Base-by-base conservation (phyloP, 2,888 invertebrate species). In the Apodemia mormo region DNA sequence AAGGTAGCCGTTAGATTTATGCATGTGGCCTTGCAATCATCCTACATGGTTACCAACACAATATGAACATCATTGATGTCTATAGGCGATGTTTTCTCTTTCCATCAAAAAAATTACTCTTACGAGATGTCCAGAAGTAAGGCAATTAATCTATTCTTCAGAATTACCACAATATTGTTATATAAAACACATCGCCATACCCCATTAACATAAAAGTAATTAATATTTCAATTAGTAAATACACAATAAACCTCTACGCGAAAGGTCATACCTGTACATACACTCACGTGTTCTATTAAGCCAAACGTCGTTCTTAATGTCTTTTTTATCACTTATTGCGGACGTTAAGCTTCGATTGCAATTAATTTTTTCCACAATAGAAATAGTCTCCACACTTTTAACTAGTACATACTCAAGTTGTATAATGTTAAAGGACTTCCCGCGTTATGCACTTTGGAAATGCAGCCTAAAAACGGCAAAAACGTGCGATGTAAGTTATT, bases 401-500 rank as follows among this genome's bases (percentile, higher is more conserved):
- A 64, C 33, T 37, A n/a, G 37, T 64, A 37, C 14, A 33, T 37
- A 37, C n/a, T n/a, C 30, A 37, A 14, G 33, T 33, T 64, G 61
- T 64, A 3, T 37, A 7, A 37, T 37, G 9, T 7, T 29, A 30
- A 12, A 33, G 61, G 14, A 33, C 61, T 64, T 64, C 61, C 61
- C 61, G 61, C 61, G 61, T 64, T 64, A 14, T 64, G 61, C 14
- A 64, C 30, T 14, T 54, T 33, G 30, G 61, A 37, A 64, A 64
- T 12, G 61, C 61, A 33, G 61, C 33, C 61, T 61, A n/a, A 7
- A 14, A 14, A 61, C 61, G 37, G 14, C 14, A 37, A 33, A 67
- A 49, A 67, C 67, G 67, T 67, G 52, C 54, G 52, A 2, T 67
- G 37, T 67, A 29, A 10, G 30, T 33, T 52, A 52, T 29, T 33